These are phyloP conservation scores for Deilephila elpenor DNA, from an alignment of 2,888 invertebrate species.

Conservation along the genomic window DNA sequence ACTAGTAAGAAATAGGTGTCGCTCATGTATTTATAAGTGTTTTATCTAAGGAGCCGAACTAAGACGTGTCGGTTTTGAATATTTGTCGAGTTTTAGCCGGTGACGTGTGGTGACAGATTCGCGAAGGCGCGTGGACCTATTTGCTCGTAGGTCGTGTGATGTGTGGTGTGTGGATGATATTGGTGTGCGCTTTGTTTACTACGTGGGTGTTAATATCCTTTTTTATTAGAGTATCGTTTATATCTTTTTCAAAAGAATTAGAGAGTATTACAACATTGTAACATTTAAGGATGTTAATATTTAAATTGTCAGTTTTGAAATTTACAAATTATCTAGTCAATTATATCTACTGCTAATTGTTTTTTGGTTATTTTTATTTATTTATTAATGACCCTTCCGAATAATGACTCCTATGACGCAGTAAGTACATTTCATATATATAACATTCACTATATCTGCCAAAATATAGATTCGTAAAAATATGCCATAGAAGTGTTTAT, in stretches of 20 bases:
- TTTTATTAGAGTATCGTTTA: neutral
- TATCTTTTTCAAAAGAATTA: neutral
- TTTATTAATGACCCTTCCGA: too few relatives aligned
- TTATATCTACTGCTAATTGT: too few relatives aligned
- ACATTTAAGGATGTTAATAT: too few relatives aligned
- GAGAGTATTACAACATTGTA: neutral
- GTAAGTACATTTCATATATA: too few relatives aligned
- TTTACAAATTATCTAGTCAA: too few relatives aligned
- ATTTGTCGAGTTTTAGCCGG: constrained; percentile 49
- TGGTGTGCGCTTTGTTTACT: neutral
- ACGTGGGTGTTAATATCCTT: neutral
- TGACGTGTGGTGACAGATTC: neutral
- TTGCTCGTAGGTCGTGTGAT: neutral
- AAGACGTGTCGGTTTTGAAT: constrained; percentile 47
- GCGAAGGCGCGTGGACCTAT: constrained; percentile 2
- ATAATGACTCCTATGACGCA: too few relatives aligned
- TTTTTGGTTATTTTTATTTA: too few relatives aligned
- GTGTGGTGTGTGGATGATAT: neutral
- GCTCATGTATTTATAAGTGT: constrained; percentile 72
- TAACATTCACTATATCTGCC: too few relatives aligned
- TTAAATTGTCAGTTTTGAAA: too few relatives aligned
- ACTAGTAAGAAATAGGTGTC: constrained; percentile 62
- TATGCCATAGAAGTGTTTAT: too few relatives aligned
- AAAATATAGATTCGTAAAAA: too few relatives aligned
- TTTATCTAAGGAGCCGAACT: constrained; percentile 61